Base-by-base conservation (phyloP, 1,140 invertebrate genomes). In the Brachystomella parvula region DNA sequence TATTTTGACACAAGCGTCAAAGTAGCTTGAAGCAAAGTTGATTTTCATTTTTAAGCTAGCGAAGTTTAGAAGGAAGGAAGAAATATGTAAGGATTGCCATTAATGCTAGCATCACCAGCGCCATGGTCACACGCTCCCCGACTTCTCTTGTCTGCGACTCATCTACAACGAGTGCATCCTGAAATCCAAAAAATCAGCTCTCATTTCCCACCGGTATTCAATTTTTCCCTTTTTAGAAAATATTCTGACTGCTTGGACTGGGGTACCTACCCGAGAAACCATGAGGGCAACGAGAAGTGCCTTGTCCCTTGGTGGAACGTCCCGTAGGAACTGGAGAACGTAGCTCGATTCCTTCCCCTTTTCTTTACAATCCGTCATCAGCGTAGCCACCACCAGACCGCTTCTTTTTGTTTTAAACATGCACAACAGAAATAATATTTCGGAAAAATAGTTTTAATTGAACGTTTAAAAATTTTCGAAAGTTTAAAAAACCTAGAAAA, bases 261-360 rank as follows among this genome's bases (percentile, higher is more conserved):
- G 21, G 49, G 3, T 53, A 24, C 15, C 9, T 53, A 53, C 49
- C 49, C 49, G 9, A 17, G 49, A 15, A 15, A 53, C 6, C 12
- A 26, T 53, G 24, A 53, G 24, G 24, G 49, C 49, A 6, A 53
- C 49, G 12, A 53, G 49, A 12, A 53, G 6, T 53, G 49, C 49
- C 24, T 53, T 53, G 49, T 53, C 49, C 24, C 49, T 15, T 3
- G 49, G 49, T 6, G 12, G 24, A 53, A 53, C 24, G 6, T 53
- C 49, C 15, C 49, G 9, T 53, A 53, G 24, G 24, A 53, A 53
- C 24, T 53, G 49, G 3, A 53, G 49, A 19, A 53, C 49, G 21
- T 53, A 53, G 49, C 21, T 53, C 24, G 49, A 9, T 24, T 53
- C 49, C 21, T 24, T 53, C 24, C 49, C 49, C 49, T 53, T 53